Evolutionary conservation across 2,113 vertebrate genomes (phyloP), one percentile per base, ranked within the genome.

Genomic region (Calyptommatus sinebrachiatus): DNA sequence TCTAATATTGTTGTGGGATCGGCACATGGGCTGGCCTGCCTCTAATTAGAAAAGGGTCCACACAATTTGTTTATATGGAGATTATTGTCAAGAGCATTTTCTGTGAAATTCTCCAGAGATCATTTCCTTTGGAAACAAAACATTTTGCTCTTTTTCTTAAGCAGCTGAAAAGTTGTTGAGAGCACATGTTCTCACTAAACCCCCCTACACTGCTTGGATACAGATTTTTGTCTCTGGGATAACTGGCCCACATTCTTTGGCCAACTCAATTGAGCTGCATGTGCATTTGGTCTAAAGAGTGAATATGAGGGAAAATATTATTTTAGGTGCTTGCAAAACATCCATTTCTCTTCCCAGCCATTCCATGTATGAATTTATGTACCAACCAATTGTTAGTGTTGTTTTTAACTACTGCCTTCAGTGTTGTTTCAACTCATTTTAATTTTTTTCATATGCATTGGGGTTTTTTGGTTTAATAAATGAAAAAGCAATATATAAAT

Each of bases 301-400:
- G 90, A 91, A 89, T 85, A 41, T 91, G 92, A 90, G 83, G 71
- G 24, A 89, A 84, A 26, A 78, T 92, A 85, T 90, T 46, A 71
- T 86, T 92, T 73, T 57, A 57, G 53, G 53, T 14, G 53, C 53
- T 50, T 50, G 12, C 48, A 11, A 50, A 50, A 50, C 3, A 50
- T 14, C 48, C 18, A 18, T 57, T 57, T 57, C 53, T 1, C 16
- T 57, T 57, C 53, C 14, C 53, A 57, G 53, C 14, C 14, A 50
- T 57, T 57, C 16, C 53, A 57, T 57, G 53, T 57, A 18, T 57
- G 53, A 57, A 57, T 57, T 57, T 18, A 11, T 16, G 53, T 18
- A 18, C 53, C 53, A 57, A 5, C 53, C 53, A 57, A 18, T 57
- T 57, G 7, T 53, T 53, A 53, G 50, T 57, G 53, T 57, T 57